Conservation (phyloP, 2,113 vertebrate species). For the Scolopax mira region DNA sequence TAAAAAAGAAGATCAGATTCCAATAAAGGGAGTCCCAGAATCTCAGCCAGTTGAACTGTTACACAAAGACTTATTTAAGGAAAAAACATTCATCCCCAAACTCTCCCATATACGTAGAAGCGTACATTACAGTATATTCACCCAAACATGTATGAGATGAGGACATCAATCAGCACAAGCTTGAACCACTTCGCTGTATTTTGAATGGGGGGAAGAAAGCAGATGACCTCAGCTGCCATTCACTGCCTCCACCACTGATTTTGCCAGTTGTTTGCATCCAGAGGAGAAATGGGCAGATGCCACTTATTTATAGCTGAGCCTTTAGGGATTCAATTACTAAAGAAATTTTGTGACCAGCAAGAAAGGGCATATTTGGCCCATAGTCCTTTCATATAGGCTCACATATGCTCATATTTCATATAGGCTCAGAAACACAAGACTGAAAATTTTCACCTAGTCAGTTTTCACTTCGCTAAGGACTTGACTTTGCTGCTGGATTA, state of each 20-base stretch:
- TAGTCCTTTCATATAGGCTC: neutral
- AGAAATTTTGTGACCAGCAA: neutral
- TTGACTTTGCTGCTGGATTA: neutral
- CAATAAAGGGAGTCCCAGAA: neutral
- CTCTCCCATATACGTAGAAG: neutral
- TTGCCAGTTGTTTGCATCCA: neutral
- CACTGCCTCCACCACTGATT: neutral
- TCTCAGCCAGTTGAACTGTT: neutral
- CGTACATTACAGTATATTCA: neutral
- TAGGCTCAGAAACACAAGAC: neutral
- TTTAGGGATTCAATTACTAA: neutral
- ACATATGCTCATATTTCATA: no score
- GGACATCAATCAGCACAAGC: neutral
- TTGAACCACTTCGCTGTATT: neutral
- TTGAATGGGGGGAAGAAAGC: neutral
- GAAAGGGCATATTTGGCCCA: neutral
- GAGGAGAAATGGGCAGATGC: neutral
- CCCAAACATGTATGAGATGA: neutral
- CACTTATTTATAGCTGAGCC: neutral
- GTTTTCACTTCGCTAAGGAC: neutral
- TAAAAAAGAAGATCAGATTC: neutral
- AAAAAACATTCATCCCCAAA: neutral
- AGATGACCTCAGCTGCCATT: neutral
- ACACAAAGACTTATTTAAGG: neutral
- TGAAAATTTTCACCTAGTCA: neutral